Percentiles rank a stretch among this genome's conserved stretches.
Evolutionary conservation across 2,888 invertebrate species (phyloP).

Genomic region (Cynaeus angustus): DNA sequence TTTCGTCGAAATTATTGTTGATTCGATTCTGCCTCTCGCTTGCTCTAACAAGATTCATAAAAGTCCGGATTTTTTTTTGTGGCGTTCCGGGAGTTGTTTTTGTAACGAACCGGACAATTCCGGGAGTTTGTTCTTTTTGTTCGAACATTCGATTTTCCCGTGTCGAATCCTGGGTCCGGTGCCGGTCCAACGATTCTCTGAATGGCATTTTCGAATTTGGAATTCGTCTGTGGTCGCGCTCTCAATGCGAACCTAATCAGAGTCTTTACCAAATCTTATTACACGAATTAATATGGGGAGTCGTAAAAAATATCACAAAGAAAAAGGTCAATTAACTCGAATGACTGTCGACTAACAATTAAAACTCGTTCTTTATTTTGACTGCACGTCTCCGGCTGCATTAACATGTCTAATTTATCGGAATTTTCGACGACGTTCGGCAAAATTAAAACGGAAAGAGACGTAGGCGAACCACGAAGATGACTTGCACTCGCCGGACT

Average conservation of each 20-base stretch:
- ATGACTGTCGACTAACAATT: conserved; percentile 60
- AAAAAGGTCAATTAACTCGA: conserved; percentile 59
- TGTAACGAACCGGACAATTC: conserved; percentile 32
- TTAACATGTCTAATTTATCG: conserved; percentile 54
- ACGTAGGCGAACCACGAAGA: conserved; percentile 54
- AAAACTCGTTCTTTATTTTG: conserved; percentile 56
- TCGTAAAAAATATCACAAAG: conserved; percentile 49
- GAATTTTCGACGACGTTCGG: conserved; percentile 52
- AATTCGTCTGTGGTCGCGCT: conserved; percentile 51
- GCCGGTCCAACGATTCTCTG: conserved; percentile 50
- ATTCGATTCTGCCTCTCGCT: conserved; percentile 49
- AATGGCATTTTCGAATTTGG: conserved; percentile 55
- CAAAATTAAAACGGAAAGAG: conserved; percentile 51
- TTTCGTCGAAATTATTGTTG: conserved; percentile 61
- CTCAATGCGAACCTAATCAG: conserved; percentile 50
- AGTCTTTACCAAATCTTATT: conserved; percentile 51
- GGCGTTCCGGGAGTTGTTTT: conserved; percentile 58
- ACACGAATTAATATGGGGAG: conserved; percentile 50
- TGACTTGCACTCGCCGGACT: conserved; percentile 58
- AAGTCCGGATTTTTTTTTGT: conserved; percentile 59
- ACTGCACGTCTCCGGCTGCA: conserved; percentile 55
- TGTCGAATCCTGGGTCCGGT: conserved; percentile 23
- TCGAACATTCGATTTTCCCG: conserved; percentile 13
- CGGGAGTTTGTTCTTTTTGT: conserved; percentile 1
- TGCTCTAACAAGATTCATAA: conserved; percentile 61